Evolutionary conservation across 1,140 invertebrate genomes (phyloP).

Genomic region (Eciton burchellii): DNA sequence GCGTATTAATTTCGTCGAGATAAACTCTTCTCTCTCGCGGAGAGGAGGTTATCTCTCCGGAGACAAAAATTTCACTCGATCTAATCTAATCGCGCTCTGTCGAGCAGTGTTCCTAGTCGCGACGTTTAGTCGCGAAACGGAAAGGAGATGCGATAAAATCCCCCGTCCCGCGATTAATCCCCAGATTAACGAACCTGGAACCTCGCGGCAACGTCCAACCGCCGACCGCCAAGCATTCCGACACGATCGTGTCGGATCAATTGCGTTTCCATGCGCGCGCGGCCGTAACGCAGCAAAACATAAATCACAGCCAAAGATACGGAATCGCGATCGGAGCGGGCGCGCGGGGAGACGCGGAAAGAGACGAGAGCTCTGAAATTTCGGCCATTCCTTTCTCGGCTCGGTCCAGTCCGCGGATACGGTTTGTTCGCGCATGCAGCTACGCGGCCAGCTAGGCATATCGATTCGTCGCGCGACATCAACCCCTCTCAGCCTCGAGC

Average conservation of each 20-base stretch:
- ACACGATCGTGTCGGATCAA: neutral
- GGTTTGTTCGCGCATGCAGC: conserved; percentile 63
- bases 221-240: neutral
- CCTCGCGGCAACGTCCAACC: neutral
- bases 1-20: neutral
- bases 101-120: too few species aligned
- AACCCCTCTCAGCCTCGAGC: conserved; percentile 58
- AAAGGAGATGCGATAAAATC: neutral
- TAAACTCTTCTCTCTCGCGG: too few species aligned
- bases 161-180: neutral
- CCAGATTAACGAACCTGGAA: neutral
- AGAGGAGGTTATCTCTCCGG: too few species aligned
- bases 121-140: neutral
- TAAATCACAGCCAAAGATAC: neutral
- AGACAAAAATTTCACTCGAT: too few species aligned
- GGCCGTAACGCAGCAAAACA: neutral
- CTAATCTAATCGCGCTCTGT: too few species aligned
- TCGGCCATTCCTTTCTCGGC: conserved; percentile 44
- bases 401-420: conserved; percentile 32
- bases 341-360: neutral
- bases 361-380: conserved; percentile 18
- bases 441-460: conserved; percentile 68
- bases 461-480: conserved; percentile 68
- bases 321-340: neutral
- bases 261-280: neutral